Percentiles rank a stretch among this genome's conserved stretches.
Conservation (phyloP, 2,113 vertebrate species). For the Lepidiolamprologus cunningtoni region DNA sequence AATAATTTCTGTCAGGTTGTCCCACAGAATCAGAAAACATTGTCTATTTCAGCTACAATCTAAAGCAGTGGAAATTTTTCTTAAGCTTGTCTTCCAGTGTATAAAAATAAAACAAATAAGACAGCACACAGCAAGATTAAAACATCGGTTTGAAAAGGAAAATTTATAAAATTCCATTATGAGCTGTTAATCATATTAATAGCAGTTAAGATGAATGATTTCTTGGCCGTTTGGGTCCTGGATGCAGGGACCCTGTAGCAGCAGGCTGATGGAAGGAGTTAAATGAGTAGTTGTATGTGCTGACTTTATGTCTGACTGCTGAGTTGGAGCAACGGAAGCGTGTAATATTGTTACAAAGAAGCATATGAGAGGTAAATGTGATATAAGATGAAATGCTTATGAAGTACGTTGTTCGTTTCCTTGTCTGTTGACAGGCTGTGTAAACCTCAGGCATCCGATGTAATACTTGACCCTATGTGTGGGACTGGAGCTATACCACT, state of each 20-base stretch:
- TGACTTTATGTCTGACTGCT: background rate
- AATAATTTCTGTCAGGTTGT: background rate
- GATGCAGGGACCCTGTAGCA: background rate
- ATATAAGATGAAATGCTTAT: background rate
- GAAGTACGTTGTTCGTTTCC: background rate
- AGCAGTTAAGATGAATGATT: background rate
- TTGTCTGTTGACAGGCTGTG: constrained; percentile 78
- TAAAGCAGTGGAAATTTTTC: background rate
- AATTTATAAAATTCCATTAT: background rate
- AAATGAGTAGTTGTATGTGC: background rate
- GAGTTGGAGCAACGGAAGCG: background rate
- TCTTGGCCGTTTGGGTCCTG: background rate
- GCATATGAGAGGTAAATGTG: background rate
- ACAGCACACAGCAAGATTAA: background rate
- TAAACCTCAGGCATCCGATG: constrained; percentile 82
- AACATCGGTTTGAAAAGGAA: background rate
- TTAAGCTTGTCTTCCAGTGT: background rate
- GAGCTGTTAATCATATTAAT: background rate
- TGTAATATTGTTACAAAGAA: background rate
- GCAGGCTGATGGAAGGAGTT: background rate
- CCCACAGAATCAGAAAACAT: background rate
- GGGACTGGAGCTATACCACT: constrained; percentile 94
- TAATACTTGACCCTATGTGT: constrained; percentile 97
- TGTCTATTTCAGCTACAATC: background rate
- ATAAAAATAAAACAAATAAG: background rate